These are phyloP conservation scores for Zygothrica quintamaculata DNA, from an alignment of 2,888 invertebrate species.

Conservation along the genomic window DNA sequence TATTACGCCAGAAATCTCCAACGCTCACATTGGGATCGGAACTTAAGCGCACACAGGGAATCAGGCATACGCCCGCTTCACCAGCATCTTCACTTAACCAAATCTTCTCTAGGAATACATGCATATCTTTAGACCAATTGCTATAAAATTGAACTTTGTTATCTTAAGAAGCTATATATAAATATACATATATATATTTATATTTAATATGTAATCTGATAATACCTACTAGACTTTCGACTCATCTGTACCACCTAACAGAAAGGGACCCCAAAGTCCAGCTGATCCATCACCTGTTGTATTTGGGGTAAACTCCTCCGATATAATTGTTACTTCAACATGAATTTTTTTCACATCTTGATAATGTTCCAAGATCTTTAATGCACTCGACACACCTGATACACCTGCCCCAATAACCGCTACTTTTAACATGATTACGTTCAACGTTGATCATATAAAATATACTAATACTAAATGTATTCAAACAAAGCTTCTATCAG, in stretches of 20 bases:
- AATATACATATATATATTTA: too few species aligned
- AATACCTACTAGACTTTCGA: slow-evolving; percentile 85
- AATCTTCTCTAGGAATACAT: slow-evolving; percentile 86
- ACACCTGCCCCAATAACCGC: slow-evolving; percentile 91
- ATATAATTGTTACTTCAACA: slow-evolving; percentile 87
- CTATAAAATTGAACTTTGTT: too few species aligned
- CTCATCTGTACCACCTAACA: slow-evolving; percentile 86
- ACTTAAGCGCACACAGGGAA: slow-evolving; percentile 84
- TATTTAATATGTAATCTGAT: not conserved
- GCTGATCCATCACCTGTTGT: slow-evolving; percentile 92
- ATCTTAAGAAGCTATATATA: not conserved
- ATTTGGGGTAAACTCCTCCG: slow-evolving; percentile 88
- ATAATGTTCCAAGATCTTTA: slow-evolving; percentile 87
- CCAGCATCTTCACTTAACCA: slow-evolving; percentile 86
- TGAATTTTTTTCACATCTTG: slow-evolving; percentile 82
- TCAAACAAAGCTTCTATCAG: too few species aligned
- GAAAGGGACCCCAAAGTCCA: slow-evolving; percentile 90
- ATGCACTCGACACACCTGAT: slow-evolving; percentile 89
- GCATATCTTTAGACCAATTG: slow-evolving; percentile 88
- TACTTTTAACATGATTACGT: slow-evolving; percentile 50
- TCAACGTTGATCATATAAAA: too few species aligned
- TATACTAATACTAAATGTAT: too few species aligned
- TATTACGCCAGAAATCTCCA: slow-evolving; percentile 74
- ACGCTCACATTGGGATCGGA: slow-evolving; percentile 71
- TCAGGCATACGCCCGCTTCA: slow-evolving; percentile 85